Base-by-base conservation (phyloP, 1,140 invertebrate species). In the Drosophila lacteicornis region DNA sequence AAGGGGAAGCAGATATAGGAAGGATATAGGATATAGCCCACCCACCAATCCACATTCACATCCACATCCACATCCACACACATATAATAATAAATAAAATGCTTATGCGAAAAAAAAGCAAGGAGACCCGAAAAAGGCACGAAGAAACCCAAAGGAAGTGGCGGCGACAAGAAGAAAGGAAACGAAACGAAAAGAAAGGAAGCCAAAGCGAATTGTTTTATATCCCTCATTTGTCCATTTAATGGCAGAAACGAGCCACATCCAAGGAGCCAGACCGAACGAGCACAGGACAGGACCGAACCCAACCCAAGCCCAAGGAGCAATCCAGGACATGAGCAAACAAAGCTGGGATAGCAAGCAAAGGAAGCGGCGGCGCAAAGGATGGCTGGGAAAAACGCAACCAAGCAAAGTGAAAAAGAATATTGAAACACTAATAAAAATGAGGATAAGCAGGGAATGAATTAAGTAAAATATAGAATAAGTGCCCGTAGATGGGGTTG, bases 201-300 rank as follows among this genome's bases (percentile, higher is more conserved):
- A 85, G 86, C 90, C 86, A 91, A 75, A 87, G 81, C 74, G 91
- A 92, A 92, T 91, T 92, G 83, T 91, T 91, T 91, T 91, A 91
- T 91, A 91, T 91, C 91, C 86, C 85, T 91, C 90, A 91, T 91
- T 91, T 91, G 86, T 91, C 82, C 90, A 91, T 91, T 91, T 91
- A 91, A 91, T 91, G 90, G 90, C 75, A 75, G 83, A 91, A 91
- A 91, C 88, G 88, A 91, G 88, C 81, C 71, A 85, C 75, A 81
- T 68, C 53, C 62, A 62, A 56, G 47, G 70, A 60, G 47, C 61
- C 36, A 40, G 59, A 45, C 66, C 17, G 36, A 40, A 56, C 33
- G n/a, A 38, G 4, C 12, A 36, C n/a, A 25, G 36, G 13, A 33
- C 27, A 9, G 38, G 27, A 60, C 55, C n/a, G 25, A 36, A 66